Evolutionary conservation across 2,888 invertebrate genomes (phyloP), one percentile per base, ranked within the genome.

Genomic region (Drosophila aldrichi): DNA sequence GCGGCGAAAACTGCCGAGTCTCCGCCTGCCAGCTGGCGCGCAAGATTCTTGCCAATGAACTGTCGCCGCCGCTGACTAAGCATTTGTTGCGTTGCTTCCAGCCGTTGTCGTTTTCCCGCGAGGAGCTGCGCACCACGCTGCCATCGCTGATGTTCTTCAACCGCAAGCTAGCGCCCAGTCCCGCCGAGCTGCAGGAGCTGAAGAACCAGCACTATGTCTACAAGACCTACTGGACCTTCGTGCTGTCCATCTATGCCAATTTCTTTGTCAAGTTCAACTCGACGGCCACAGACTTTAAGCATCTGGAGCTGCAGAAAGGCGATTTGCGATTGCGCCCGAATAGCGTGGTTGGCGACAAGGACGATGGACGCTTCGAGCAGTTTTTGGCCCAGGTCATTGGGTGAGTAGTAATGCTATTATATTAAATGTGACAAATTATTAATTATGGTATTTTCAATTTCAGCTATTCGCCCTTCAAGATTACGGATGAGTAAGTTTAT

Each of bases 141-240:
- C 92, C 91, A 56, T 92, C 91, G 55, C 84, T 93, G 18, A 91
- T 92, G 90, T 88, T 92, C 67, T 93, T 92, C 67, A 92, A 92
- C 79, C 91, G 91, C 10, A 92, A 92, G 63, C 84, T 92, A 69
- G 86, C 91, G 29, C 90, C 92, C 36, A 90, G 88, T 57, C 91
- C 91, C 60, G 85, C 90, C 48, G 90, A 90, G 57, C 68, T 91
- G 55, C 91, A 90, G 70, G 83, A 91, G 64, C 88, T 90, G 56
- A 86, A 91, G 68, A 90, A 90, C n/a, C 91, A 91, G 60, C 92
- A 92, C 65, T 88, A 92, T 68, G 91, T 92, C 58, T 89, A 92
- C 38, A 92, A 91, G 80, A 92, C 92, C 67, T 92, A 92, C 58
- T 92, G 93, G 92, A 91, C 92, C 9, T 92, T 92, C 64, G 91